These are phyloP conservation scores for Paradisaea rubra DNA, from an alignment of 2,113 vertebrate genomes.

Conservation along the genomic window DNA sequence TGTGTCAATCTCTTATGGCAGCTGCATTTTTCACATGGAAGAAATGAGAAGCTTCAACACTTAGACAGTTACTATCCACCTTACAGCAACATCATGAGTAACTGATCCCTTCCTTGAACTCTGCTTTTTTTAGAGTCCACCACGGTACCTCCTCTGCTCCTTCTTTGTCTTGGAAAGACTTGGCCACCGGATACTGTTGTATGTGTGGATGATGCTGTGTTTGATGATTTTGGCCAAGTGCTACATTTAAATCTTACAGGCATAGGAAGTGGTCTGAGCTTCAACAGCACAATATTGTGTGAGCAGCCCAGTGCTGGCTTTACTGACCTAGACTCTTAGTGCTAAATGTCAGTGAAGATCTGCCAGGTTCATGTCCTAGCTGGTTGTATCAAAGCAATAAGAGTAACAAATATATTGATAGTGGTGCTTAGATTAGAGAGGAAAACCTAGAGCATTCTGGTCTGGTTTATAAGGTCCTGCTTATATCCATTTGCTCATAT, in stretches of 20 bases:
- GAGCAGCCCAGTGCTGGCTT: background rate
- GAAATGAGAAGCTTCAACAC: background rate
- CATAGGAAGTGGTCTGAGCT: background rate
- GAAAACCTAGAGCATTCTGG: background rate
- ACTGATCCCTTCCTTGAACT: background rate
- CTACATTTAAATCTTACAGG: background rate
- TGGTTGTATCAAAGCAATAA: background rate
- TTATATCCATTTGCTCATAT: background rate
- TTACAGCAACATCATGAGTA: background rate
- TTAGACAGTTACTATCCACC: background rate
- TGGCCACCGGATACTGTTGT: rapidly evolving
- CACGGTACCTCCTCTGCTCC: background rate
- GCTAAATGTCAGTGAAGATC: background rate
- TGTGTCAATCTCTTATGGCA: background rate
- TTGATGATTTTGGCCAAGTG: background rate
- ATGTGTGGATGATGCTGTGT: background rate
- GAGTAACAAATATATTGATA: background rate
- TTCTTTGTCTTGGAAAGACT: background rate
- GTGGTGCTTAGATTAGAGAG: background rate
- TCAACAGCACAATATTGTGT: background rate
- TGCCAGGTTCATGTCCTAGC: background rate
- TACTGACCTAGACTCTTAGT: background rate
- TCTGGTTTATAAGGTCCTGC: background rate
- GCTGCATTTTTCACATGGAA: background rate
- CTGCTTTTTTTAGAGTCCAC: background rate